Evolutionary conservation across 1,140 invertebrate genomes (phyloP), one percentile per base, ranked within the genome.

Genomic region (Druon quercuslanigerum): DNA sequence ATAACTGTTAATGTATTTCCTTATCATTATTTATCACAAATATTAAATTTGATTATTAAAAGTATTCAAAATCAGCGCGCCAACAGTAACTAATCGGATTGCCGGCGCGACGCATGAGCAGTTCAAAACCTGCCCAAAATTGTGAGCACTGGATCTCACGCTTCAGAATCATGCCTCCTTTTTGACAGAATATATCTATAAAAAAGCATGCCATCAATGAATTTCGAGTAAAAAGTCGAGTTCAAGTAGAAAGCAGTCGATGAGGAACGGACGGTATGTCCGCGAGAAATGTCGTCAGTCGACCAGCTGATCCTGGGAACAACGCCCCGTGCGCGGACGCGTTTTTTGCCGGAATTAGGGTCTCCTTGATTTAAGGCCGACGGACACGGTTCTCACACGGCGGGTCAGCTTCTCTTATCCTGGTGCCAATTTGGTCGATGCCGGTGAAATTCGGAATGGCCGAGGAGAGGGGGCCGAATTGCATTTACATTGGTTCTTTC

Each of bases 301-400:
- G 76, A 76, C 85, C 90, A 91, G 90, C 90, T 91, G 90, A 91
- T 91, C 90, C 88, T 91, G 90, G 89, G 90, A 91, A 91, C 88
- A 89, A 90, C 89, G 87, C 85, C 88, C 85, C 84, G 83, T 77
- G 81, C 84, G 52, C 50, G 66, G 51, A 56, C 25, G 81, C 74
- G 81, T 86, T 90, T 91, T 88, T 90, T 90, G 89, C 85, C 81
- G 85, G 87, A 91, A 91, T 91, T 89, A 90, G 90, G 86, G 84
- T 84, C 86, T 84, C 57, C 86, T 91, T 90, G 90, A 91, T 91
- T 90, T 90, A 90, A 90, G 83, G 76, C 86, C 87, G 85, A 85
- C 85, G 81, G 84, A 40, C 82, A 80, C 76, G 83, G 87, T 90
- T 90, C 90, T 91, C 89, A 89, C 90, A 90, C 83, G 86, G 83